A percentile compares a stretch with the other conserved stretches of the same genome.
phyloP scores from a whole-genome alignment of 2,888 invertebrate species.

The Galerucella nymphaeae region DNA sequence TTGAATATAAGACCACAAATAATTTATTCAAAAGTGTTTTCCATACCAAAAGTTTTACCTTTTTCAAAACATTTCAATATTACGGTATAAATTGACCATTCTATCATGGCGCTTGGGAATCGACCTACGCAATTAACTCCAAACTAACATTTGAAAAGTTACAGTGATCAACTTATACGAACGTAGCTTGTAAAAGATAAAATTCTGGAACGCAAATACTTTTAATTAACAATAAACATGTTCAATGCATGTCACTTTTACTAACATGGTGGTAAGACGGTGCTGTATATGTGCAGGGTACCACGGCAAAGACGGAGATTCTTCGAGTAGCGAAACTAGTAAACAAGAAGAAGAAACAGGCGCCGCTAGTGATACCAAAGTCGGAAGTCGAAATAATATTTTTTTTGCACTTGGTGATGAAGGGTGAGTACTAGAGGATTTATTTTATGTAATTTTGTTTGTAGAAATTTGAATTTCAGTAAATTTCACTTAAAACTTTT shows the following conservation, averaged over 20 bases:
- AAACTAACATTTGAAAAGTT: too few relatives aligned
- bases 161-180: too few relatives aligned
- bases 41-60: too few relatives aligned
- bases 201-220: not conserved
- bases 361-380: conserved; percentile 44
- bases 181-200: too few relatives aligned
- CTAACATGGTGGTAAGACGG: conserved; percentile 55
- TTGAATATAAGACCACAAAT: too few relatives aligned
- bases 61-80: too few relatives aligned
- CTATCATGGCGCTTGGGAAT: too few relatives aligned
- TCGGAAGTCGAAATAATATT: conserved; percentile 56
- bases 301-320: conserved; percentile 67
- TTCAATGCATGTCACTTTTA: conserved; percentile 32
- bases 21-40: too few relatives aligned
- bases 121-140: too few relatives aligned
- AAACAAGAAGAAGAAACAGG: conserved; percentile 63
- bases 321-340: conserved; percentile 70
- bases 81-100: too few relatives aligned
- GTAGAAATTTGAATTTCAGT: too few relatives aligned
- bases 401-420: conserved; percentile 66
- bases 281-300: conserved; percentile 56
- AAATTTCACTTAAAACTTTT: too few relatives aligned
- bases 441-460: not conserved
- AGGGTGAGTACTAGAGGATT: conserved; percentile 58
- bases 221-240: conserved; percentile 1